phyloP scores from a whole-genome alignment of 2,888 invertebrate genomes.

The Clepsis dumicolana region DNA sequence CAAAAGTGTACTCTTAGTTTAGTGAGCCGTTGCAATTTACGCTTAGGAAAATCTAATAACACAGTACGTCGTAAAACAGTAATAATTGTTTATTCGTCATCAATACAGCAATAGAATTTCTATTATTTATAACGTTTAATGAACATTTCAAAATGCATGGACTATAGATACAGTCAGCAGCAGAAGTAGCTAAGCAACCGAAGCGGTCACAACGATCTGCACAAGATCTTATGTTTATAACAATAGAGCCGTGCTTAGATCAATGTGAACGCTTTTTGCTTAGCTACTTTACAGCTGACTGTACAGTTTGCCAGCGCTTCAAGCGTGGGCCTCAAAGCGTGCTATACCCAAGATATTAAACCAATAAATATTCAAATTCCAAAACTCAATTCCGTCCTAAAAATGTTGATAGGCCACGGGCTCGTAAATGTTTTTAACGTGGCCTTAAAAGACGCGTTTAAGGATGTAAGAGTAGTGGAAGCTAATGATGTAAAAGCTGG shows the following conservation, averaged over 20 bases:
- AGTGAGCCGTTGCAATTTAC: neutral
- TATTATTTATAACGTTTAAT: slow-evolving; percentile 11
- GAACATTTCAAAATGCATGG: slow-evolving; percentile 19
- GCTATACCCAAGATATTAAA: slow-evolving; percentile 55
- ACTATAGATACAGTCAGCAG: slow-evolving; percentile 4
- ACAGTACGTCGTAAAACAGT: neutral
- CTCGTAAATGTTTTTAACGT: slow-evolving; percentile 49
- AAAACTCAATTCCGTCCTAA: slow-evolving; percentile 55
- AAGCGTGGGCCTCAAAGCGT: slow-evolving; percentile 1
- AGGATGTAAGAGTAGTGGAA: slow-evolving; percentile 23
- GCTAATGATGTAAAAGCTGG: slow-evolving; percentile 21
- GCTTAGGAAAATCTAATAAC: neutral
- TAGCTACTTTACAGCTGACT: no score
- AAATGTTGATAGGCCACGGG: slow-evolving; percentile 49
- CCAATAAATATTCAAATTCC: slow-evolving; percentile 68
- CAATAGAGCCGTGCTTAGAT: no score
- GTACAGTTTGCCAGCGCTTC: no score
- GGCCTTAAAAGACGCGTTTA: slow-evolving; percentile 27
- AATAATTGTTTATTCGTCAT: neutral
- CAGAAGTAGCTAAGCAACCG: no score
- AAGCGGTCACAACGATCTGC: no score
- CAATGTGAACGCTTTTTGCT: no score
- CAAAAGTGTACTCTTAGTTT: no score
- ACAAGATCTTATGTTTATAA: no score
- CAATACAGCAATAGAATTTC: neutral